Conservation (phyloP, 2,888 invertebrate genomes). For the Aphodius sticticus region DNA sequence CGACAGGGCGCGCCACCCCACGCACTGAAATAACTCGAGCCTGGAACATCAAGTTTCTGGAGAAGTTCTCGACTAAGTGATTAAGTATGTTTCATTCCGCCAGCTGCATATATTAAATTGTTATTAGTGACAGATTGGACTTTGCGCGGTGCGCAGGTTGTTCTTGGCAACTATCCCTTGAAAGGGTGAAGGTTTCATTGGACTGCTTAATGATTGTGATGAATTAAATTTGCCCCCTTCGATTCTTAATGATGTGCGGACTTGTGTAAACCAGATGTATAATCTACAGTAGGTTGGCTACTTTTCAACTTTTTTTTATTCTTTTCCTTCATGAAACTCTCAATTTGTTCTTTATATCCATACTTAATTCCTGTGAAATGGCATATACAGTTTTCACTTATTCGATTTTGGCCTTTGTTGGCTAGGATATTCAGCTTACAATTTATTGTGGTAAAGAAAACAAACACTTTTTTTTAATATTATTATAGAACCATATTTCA, state of each 20-base stretch:
- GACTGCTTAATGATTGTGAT: not conserved
- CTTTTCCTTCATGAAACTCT: too few relatives aligned
- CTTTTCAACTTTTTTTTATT: too few relatives aligned
- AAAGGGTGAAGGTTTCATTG: not conserved
- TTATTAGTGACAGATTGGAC: conserved; percentile 31
- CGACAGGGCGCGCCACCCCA: conserved; percentile 15
- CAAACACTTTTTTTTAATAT: too few relatives aligned
- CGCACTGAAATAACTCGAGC: conserved; percentile 28
- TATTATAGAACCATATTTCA: too few relatives aligned
- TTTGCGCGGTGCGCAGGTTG: not conserved
- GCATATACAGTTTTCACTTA: too few relatives aligned
- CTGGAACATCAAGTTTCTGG: conserved; percentile 32
- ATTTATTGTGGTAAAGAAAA: too few relatives aligned
- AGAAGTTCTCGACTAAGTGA: conserved; percentile 35
- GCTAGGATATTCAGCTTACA: too few relatives aligned
- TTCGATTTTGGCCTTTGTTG: too few relatives aligned
- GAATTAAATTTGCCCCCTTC: not conserved
- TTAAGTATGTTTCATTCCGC: conserved; percentile 33
- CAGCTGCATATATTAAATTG: conserved; percentile 33
- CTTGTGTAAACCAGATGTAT: not conserved
- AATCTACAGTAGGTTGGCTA: too few relatives aligned
- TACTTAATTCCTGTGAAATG: too few relatives aligned
- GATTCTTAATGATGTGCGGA: not conserved
- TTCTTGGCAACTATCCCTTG: not conserved
- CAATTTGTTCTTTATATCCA: too few relatives aligned